These are phyloP conservation scores for Leptinotarsa texana DNA, from an alignment of 1,140 invertebrate species.

Conservation along the genomic window DNA sequence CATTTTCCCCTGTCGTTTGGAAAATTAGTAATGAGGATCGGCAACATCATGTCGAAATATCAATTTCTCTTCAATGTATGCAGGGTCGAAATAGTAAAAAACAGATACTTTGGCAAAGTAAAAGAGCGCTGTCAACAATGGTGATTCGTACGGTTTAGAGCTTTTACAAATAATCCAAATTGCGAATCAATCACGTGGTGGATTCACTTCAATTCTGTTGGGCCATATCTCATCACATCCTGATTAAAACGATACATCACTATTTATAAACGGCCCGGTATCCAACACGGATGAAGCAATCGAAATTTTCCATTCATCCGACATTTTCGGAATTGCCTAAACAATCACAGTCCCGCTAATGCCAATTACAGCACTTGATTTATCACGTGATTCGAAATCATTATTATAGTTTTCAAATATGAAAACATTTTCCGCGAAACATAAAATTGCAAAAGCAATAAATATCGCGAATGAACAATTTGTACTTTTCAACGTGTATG, in stretches of 20 bases:
- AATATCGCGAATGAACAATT: constrained; percentile 6
- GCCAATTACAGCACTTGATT: background rate
- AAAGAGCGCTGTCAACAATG: too few relatives aligned
- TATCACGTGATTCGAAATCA: background rate
- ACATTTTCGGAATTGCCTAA: background rate
- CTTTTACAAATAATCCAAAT: too few relatives aligned
- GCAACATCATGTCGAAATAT: too few relatives aligned
- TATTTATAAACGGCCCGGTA: background rate
- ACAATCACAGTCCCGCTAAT: background rate
- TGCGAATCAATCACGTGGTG: too few relatives aligned
- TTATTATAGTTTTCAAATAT: background rate
- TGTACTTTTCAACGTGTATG: background rate
- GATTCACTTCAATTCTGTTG: too few relatives aligned
- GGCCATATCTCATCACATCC: background rate
- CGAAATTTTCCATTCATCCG: background rate
- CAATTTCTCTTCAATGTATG: too few relatives aligned
- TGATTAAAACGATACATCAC: background rate
- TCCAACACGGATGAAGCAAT: background rate
- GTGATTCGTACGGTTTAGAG: too few relatives aligned
- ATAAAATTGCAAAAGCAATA: background rate
- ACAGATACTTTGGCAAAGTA: too few relatives aligned
- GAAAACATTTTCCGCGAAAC: background rate
- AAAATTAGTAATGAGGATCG: too few relatives aligned
- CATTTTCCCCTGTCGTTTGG: too few relatives aligned
- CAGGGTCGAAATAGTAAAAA: too few relatives aligned